Conservation (phyloP, 1,140 invertebrate species). For the Drosophila watanabei region DNA sequence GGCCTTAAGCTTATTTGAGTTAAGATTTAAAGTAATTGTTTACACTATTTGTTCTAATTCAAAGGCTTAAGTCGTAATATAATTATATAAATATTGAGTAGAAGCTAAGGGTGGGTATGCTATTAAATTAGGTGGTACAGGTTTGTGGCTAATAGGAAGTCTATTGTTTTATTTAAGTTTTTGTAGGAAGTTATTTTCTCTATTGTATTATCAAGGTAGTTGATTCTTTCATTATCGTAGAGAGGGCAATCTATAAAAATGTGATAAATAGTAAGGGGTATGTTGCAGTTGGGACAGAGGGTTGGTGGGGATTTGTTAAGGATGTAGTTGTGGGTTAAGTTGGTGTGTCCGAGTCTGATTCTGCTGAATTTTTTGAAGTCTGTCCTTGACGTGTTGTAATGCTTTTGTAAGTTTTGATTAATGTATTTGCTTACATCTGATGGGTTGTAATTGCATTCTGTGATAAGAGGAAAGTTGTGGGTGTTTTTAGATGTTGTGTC, state of each 20-base stretch:
- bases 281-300: conserved; percentile 8
- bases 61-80: too few relatives aligned
- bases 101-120: too few relatives aligned
- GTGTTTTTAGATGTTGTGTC: neutral
- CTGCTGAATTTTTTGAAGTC: conserved; percentile 4
- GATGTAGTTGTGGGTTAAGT: conserved; percentile 13
- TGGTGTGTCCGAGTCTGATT: conserved; percentile 21
- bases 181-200: conserved; percentile 13
- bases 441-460: conserved; percentile 10
- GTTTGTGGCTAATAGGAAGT: conserved; percentile 9
- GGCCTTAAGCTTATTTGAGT: conserved; percentile 3
- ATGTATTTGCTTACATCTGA: conserved; percentile 8
- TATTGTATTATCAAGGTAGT: conserved; percentile 2
- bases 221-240: conserved; percentile 4
- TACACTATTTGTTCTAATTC: too few relatives aligned
- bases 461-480: conserved; percentile 9
- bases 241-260: conserved; percentile 10
- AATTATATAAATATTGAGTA: too few relatives aligned
- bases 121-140: neutral
- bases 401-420: conserved; percentile 7
- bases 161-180: conserved; percentile 14
- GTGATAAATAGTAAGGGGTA: neutral
- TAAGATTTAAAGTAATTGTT: too few relatives aligned
- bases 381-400: conserved; percentile 1
- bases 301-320: conserved; percentile 6